A percentile compares a stretch with the other conserved stretches of the same genome.
These are phyloP conservation scores for Agrochola circellaris DNA, from an alignment of 2,888 invertebrate genomes.

Conservation along the genomic window DNA sequence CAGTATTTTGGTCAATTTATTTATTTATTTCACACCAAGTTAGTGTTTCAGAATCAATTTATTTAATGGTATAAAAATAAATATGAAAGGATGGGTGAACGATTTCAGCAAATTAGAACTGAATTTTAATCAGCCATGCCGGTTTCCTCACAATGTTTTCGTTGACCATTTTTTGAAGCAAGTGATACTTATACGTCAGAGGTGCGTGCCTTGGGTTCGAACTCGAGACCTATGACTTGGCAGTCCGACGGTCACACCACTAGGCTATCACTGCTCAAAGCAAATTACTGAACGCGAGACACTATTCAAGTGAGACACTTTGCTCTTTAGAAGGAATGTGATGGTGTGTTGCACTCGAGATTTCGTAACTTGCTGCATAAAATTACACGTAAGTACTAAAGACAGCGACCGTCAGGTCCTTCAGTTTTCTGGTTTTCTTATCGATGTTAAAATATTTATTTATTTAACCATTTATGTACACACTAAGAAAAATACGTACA, in stretches of 20 bases:
- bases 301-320: neutral
- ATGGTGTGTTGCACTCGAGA: neutral
- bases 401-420: neutral
- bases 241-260: too few species aligned
- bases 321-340: neutral
- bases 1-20: constrained; percentile 24
- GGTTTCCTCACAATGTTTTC: too few species aligned
- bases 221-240: too few species aligned
- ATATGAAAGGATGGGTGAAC: constrained; percentile 2
- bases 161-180: too few species aligned
- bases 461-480: too few species aligned
- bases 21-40: constrained; percentile 24
- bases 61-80: constrained; percentile 21
- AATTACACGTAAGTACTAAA: neutral
- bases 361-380: neutral
- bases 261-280: too few species aligned
- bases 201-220: too few species aligned
- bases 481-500: too few species aligned
- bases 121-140: neutral
- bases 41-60: constrained; percentile 18
- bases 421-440: neutral
- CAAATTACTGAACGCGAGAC: neutral
- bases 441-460: too few species aligned
- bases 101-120: constrained; percentile 18
- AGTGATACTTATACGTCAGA: too few species aligned